These are phyloP conservation scores for Orchesella flavescens DNA, from an alignment of 2,888 invertebrate genomes.

Conservation along the genomic window DNA sequence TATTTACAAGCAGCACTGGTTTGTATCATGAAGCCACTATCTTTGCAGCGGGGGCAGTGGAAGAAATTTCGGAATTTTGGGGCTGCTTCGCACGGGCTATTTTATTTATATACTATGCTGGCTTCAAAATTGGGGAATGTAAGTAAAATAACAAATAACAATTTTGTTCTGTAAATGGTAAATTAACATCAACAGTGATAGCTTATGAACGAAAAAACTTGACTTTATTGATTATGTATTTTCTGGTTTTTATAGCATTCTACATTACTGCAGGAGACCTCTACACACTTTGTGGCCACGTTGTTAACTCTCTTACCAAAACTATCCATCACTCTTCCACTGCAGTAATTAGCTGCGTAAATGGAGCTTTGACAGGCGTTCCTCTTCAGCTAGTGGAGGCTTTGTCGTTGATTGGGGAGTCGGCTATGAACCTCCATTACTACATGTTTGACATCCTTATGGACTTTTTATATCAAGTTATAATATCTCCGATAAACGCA, in stretches of 20 bases:
- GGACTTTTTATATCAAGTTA: constrained; percentile 55
- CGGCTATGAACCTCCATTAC: background rate
- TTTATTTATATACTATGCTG: constrained; percentile 54
- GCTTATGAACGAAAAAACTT: background rate
- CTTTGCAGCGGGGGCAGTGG: background rate
- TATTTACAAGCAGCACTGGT: background rate
- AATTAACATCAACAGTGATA: too few species aligned
- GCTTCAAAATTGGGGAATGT: constrained; percentile 61
- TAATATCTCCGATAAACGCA: constrained; percentile 61
- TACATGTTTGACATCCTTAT: constrained; percentile 3
- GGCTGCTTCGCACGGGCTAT: constrained; percentile 42
- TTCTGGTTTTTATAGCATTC: constrained; percentile 43
- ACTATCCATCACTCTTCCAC: background rate
- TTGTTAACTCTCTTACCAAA: background rate
- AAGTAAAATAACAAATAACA: constrained; percentile 2
- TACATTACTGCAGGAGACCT: constrained; percentile 54
- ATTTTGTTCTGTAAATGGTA: background rate
- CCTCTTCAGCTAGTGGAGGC: constrained; percentile 56
- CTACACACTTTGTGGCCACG: background rate
- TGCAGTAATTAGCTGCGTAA: background rate
- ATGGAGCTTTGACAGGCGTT: constrained; percentile 42
- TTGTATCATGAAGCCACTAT: background rate
- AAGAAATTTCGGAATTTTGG: constrained; percentile 60
- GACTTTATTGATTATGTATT: background rate
- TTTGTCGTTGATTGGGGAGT: constrained; percentile 61